Evolutionary conservation across 2,797 vertebrate species (phyloP), one percentile per base, ranked within the genome.

Genomic region (Periophthalmus magnuspinnatus): DNA sequence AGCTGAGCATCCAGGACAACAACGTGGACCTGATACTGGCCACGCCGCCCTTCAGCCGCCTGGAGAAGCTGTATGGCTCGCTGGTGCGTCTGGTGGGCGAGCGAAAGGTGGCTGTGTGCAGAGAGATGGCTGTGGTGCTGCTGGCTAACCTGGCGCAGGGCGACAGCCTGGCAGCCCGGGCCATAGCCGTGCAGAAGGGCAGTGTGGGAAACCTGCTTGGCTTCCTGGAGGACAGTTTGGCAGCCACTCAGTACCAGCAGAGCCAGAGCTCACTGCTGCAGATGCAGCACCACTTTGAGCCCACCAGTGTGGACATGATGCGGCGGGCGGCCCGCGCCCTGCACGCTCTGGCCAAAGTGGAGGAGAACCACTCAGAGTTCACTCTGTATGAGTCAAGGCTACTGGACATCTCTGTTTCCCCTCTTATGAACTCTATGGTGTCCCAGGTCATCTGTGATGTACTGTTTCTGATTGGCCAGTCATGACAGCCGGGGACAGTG

Each of bases 1-100:
- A 99, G 93, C 96, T 99, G 92, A 98, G 97, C 94, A 97, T 99
- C 94, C 97, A 99, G 95, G 98, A 99, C 95, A 97, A 96, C 95
- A 99, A 99, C 41, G 98, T 99, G 83, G 98, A 99, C 95, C 95
- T 99, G 91, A 97, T 99, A 86, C 93, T 99, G 60, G 98, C 98
- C 64, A 99, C 98, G 3, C 98, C 98, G 0, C 98, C 98, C 0
- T 98, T 98, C 90, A 95, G 95, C 89, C 97, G 98, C 73, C 70
- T 99, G 91, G 97, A 99, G 93, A 97, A 97, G 93, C 94, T 99
- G 77, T 98, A 96, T 79, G 94, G 96, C 92, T 95, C 95, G 33
- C 92, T 99, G 84, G 97, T 99, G 92, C 95, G 96, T 69, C 94
- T 99, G 89, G 95, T 99, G n/a, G 97, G 97, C 59, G 97, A 99